A percentile compares a stretch with the other conserved stretches of the same genome.
phyloP scores from a whole-genome alignment of 2,113 vertebrate species.

The Macaca mulatta region DNA sequence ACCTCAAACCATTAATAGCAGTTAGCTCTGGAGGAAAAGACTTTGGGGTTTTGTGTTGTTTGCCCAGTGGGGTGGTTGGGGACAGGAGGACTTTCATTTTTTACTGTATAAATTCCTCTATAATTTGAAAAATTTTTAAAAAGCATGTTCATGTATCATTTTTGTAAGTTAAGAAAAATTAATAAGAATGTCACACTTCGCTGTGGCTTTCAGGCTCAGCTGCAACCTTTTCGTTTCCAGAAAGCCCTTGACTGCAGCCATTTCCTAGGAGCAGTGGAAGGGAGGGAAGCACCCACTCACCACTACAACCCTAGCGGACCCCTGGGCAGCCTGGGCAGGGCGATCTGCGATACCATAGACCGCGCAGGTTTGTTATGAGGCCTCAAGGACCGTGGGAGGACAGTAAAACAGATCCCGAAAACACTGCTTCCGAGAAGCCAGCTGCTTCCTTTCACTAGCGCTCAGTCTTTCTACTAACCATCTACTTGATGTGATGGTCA shows the following conservation, averaged over 20 bases:
- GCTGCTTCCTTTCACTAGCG: background rate
- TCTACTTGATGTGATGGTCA: background rate
- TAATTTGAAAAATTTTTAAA: background rate
- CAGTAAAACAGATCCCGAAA: background rate
- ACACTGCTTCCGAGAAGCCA: background rate
- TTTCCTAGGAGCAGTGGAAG: background rate
- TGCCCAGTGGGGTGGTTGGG: no score
- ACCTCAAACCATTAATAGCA: background rate
- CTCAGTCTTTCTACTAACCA: background rate
- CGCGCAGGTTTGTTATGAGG: background rate
- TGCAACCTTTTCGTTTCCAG: background rate
- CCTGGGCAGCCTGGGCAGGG: background rate
- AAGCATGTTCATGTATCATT: background rate
- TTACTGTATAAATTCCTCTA: background rate
- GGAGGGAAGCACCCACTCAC: background rate
- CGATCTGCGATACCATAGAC: background rate
- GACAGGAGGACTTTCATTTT: background rate
- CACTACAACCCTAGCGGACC: background rate
- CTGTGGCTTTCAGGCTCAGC: background rate
- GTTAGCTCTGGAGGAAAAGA: background rate
- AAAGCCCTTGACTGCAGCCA: background rate
- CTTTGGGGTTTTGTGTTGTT: background rate
- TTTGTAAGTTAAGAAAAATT: conserved; percentile 10
- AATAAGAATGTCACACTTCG: background rate
- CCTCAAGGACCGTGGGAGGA: background rate